Conservation (phyloP, 2,113 vertebrate genomes). For the Takifugu bimaculatus region DNA sequence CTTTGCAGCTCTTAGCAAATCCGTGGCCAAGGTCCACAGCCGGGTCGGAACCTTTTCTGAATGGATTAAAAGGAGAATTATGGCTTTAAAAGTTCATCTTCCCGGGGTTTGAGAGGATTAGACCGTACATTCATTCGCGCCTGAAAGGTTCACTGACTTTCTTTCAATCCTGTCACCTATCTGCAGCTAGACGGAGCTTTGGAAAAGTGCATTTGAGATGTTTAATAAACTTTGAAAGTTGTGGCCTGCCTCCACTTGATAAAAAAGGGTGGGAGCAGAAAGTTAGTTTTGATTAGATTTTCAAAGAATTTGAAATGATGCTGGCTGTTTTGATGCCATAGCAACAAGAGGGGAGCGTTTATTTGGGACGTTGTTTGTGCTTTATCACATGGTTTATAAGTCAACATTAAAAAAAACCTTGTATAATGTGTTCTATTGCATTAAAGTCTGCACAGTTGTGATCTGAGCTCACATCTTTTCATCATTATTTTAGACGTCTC, state of each 20-base stretch:
- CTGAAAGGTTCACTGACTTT: slow-evolving; percentile 27
- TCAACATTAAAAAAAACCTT: too few species aligned
- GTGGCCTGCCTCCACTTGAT: neutral
- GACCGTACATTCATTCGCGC: slow-evolving; percentile 32
- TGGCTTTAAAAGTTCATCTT: slow-evolving; percentile 61
- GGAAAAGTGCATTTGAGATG: slow-evolving; percentile 1
- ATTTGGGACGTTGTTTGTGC: too few species aligned
- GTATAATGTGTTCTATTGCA: neutral
- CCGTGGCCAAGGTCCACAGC: slow-evolving; percentile 40
- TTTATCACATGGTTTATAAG: too few species aligned
- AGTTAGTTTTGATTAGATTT: too few species aligned
- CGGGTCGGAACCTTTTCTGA: slow-evolving; percentile 51
- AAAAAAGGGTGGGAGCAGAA: too few species aligned
- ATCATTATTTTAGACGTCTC: slow-evolving; percentile 9
- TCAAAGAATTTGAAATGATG: too few species aligned
- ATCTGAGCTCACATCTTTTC: neutral
- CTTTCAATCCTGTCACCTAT: slow-evolving; percentile 29
- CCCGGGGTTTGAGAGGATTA: slow-evolving; percentile 64
- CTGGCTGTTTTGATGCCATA: too few species aligned
- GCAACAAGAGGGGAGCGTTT: too few species aligned
- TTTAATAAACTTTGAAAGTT: slow-evolving; percentile 10
- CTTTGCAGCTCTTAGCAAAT: slow-evolving; percentile 17
- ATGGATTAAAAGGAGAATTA: slow-evolving; percentile 67
- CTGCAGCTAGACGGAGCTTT: slow-evolving; percentile 18
- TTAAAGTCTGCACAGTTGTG: neutral